A percentile compares a stretch with the other conserved stretches of the same genome.
Conservation (phyloP, 2,113 vertebrate genomes). For the Melanerpes formicivorus region DNA sequence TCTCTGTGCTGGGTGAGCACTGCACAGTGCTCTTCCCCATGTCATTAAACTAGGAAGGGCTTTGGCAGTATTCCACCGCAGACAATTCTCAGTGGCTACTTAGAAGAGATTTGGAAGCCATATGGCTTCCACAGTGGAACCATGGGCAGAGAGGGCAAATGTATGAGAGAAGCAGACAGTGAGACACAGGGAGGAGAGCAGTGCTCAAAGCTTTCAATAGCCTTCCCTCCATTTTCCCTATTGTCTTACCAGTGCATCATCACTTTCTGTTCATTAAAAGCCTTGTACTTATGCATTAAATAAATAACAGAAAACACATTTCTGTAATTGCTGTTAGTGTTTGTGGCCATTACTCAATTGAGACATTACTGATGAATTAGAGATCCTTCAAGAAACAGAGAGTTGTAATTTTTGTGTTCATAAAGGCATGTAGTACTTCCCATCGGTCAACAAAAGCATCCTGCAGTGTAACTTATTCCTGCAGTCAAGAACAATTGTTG, state of each 20-base stretch:
- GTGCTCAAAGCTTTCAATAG: conserved; percentile 8
- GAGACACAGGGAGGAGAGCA: conserved; percentile 46
- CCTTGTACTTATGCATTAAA: neutral
- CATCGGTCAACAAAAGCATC: neutral
- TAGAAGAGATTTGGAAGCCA: conserved; percentile 46
- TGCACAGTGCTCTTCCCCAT: conserved; percentile 41
- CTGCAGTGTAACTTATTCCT: neutral
- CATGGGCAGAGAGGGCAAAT: conserved; percentile 61
- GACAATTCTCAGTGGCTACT: conserved; percentile 56
- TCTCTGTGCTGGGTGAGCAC: conserved; percentile 63
- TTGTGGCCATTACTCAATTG: neutral
- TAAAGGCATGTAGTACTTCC: neutral
- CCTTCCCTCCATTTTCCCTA: neutral
- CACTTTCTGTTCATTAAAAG: neutral
- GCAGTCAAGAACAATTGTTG: neutral
- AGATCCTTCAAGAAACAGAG: neutral
- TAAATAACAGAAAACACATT: neutral
- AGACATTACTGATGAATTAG: neutral
- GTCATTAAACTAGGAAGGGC: conserved; percentile 55
- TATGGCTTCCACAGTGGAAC: conserved; percentile 66
- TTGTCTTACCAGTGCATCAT: neutral
- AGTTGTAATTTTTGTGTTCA: neutral
- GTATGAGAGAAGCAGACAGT: conserved; percentile 16
- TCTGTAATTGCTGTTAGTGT: neutral
- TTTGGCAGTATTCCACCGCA: conserved; percentile 49